phyloP scores from a whole-genome alignment of 2,797 vertebrate species.

The Pachyuromys duprasi region DNA sequence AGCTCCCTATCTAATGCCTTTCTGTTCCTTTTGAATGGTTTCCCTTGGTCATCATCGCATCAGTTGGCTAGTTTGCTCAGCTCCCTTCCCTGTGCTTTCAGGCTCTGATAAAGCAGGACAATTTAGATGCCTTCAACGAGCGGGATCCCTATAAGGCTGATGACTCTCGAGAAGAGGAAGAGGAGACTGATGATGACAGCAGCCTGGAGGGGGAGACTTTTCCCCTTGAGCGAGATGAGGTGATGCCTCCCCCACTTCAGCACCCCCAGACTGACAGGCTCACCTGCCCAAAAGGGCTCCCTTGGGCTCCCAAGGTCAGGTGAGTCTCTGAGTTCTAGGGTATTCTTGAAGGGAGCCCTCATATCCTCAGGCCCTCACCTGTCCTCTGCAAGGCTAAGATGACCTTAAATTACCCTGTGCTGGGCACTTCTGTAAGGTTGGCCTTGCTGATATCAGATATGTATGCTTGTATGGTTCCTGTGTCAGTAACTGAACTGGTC shows the following conservation, averaged over 20 bases:
- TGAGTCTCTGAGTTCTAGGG: constrained; percentile 77
- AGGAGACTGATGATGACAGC: constrained; percentile 97
- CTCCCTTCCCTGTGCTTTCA: constrained; percentile 74
- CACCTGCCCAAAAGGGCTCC: constrained; percentile 96
- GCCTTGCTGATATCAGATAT: background rate
- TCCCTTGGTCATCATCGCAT: background rate
- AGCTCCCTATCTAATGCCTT: background rate
- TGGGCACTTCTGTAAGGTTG: background rate
- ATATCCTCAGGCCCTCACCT: background rate
- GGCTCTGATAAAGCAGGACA: constrained; percentile 98
- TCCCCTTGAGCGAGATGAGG: constrained; percentile 96
- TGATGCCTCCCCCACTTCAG: constrained; percentile 95
- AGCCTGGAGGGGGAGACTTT: constrained; percentile 96
- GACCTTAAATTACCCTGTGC: background rate
- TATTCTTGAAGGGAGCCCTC: background rate
- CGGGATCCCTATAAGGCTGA: constrained; percentile 98
- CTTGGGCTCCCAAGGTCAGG: constrained; percentile 99
- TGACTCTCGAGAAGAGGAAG: constrained; percentile 96
- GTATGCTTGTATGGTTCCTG: background rate
- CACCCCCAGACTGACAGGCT: constrained; percentile 95
- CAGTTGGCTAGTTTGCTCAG: fast-evolving
- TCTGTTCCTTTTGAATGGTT: background rate
- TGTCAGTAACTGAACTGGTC: background rate
- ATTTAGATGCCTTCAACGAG: constrained; percentile 98
- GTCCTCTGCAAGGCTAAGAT: background rate